Conservation (phyloP, 2,113 vertebrate genomes). For the Gymnogyps californianus region DNA sequence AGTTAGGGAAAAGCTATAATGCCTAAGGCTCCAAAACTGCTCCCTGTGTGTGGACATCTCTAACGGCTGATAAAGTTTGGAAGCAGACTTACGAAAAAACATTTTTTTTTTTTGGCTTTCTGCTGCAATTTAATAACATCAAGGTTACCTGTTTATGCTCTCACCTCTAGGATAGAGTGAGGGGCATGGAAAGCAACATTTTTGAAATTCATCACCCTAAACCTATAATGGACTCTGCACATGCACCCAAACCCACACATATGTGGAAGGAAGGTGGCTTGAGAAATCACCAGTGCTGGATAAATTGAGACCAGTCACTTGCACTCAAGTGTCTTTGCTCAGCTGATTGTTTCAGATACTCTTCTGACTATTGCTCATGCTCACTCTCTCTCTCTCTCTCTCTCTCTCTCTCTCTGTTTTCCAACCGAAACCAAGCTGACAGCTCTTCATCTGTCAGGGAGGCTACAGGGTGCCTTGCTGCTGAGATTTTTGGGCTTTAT, state of each 20-base stretch:
- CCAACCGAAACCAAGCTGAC: background rate
- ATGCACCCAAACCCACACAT: background rate
- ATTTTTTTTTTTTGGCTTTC: background rate
- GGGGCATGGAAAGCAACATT: background rate
- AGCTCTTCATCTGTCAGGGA: background rate
- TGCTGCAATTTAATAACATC: background rate
- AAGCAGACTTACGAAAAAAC: background rate
- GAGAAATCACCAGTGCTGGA: background rate
- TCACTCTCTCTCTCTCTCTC: background rate
- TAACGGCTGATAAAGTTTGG: background rate
- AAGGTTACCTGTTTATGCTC: background rate
- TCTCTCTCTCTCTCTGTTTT: background rate
- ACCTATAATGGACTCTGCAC: background rate
- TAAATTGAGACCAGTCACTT: background rate
- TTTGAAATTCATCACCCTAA: background rate
- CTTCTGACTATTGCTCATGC: background rate
- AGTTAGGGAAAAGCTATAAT: background rate
- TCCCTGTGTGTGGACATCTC: background rate
- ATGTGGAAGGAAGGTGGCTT: background rate
- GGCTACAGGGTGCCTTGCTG: background rate
- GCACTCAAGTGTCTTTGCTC: background rate
- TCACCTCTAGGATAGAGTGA: background rate
- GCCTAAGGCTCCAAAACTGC: background rate
- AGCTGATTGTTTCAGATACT: background rate
- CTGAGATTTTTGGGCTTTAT: background rate